phyloP scores from a whole-genome alignment of 1,140 invertebrate species.

The Forficula auricularia region DNA sequence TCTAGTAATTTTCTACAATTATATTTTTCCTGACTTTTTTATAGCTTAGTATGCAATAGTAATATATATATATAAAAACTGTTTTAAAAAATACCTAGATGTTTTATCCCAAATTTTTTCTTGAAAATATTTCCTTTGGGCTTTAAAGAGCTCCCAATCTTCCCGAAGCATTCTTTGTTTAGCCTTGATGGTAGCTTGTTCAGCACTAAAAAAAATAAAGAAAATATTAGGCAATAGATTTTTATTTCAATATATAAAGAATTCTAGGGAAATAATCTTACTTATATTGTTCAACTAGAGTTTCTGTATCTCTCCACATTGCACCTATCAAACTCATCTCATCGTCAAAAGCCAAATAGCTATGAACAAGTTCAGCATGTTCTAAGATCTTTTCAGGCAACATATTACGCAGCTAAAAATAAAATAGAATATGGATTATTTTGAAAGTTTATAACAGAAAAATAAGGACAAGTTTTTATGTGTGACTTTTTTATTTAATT shows the following conservation, averaged over 20 bases:
- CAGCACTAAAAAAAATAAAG: constrained; percentile 20
- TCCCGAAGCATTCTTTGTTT: constrained; percentile 35
- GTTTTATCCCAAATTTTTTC: constrained; percentile 24
- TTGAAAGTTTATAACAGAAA: not conserved
- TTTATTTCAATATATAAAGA: no score
- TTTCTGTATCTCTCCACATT: constrained; percentile 37
- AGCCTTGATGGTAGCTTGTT: constrained; percentile 30
- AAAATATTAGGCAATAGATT: no score
- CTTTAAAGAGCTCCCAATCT: constrained; percentile 36
- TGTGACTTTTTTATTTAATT: no score
- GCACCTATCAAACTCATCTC: constrained; percentile 40
- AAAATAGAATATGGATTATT: not conserved
- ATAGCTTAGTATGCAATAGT: no score
- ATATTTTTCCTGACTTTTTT: no score
- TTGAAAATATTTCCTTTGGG: constrained; percentile 30
- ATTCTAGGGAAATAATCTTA: constrained; percentile 13
- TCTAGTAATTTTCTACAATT: no score
- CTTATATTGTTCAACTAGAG: constrained; percentile 41
- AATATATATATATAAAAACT: no score
- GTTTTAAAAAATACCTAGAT: constrained; percentile 7
- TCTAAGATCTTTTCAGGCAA: constrained; percentile 28
- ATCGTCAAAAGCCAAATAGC: constrained; percentile 40
- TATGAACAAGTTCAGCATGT: constrained; percentile 33
- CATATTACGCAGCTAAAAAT: constrained; percentile 26
- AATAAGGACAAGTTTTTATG: no score